Conservation (phyloP, 2,888 invertebrate genomes). For the Nemurella pictetii region DNA sequence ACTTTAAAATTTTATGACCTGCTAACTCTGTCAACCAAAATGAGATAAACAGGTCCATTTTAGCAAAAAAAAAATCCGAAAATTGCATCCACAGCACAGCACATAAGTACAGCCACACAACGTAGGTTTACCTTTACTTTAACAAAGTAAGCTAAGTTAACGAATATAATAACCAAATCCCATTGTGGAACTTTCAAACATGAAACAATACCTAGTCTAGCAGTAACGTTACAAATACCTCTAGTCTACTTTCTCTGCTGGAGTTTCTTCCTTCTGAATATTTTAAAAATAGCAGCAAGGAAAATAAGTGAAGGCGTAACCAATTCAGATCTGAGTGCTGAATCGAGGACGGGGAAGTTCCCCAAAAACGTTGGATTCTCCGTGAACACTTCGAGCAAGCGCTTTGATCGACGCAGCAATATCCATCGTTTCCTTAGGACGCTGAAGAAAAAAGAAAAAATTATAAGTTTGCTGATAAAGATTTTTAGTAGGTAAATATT, state of each 20-base stretch:
- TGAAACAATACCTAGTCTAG: background rate
- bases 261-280: background rate
- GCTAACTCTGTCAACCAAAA: too few species aligned
- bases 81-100: too few species aligned
- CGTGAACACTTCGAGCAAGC: constrained; percentile 87
- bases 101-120: too few species aligned
- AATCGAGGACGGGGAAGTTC: constrained; percentile 85
- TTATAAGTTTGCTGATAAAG: too few species aligned
- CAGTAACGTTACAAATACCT: background rate
- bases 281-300: background rate
- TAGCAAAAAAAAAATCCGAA: too few species aligned
- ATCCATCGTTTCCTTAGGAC: constrained; percentile 66
- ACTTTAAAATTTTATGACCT: too few species aligned
- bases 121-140: too few species aligned
- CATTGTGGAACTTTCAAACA: background rate
- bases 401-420: constrained; percentile 92
- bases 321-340: constrained; percentile 76
- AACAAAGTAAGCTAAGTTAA: too few species aligned
- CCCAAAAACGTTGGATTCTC: constrained; percentile 77
- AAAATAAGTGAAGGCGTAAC: background rate
- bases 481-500: background rate
- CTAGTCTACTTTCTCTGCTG: background rate
- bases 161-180: background rate
- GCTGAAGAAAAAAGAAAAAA: constrained; percentile 41
- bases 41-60: too few species aligned